Percentiles rank a stretch among this genome's conserved stretches.
These are phyloP conservation scores for Lasioglossum albipes DNA, from an alignment of 1,140 invertebrate genomes.

Conservation along the genomic window DNA sequence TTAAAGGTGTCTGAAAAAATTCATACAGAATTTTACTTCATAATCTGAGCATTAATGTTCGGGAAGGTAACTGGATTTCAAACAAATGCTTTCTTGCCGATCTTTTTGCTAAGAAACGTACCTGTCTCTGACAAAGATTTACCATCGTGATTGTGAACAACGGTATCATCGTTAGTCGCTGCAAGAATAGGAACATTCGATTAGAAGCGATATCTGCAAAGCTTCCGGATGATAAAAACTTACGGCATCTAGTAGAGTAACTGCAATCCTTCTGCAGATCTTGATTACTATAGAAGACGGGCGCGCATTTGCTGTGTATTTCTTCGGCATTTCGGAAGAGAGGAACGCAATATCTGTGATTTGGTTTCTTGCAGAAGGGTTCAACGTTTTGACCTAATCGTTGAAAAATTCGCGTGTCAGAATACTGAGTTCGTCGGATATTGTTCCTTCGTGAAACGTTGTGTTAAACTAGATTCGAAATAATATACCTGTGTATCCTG, in stretches of 20 bases:
- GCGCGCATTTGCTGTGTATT: constrained; percentile 62
- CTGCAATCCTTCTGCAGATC: constrained; percentile 55
- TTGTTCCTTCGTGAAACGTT: too few species aligned
- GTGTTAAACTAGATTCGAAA: neutral
- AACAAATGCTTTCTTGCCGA: neutral
- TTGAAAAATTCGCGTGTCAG: neutral
- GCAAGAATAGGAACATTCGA: constrained; percentile 30
- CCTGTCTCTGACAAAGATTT: constrained; percentile 20
- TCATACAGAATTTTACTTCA: too few species aligned
- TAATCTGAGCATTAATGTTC: too few species aligned
- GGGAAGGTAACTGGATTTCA: too few species aligned
- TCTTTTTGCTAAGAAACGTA: constrained; percentile 13
- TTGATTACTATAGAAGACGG: constrained; percentile 58
- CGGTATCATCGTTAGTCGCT: constrained; percentile 55
- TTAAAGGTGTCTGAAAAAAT: too few species aligned
- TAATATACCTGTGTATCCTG: constrained; percentile 60
- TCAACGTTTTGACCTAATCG: constrained; percentile 65
- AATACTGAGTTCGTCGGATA: neutral
- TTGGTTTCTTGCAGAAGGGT: constrained; percentile 62
- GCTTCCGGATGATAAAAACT: constrained; percentile 42
- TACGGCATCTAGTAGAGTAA: constrained; percentile 65
- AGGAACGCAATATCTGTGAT: constrained; percentile 44
- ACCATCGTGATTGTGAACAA: constrained; percentile 37
- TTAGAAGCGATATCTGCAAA: too few species aligned
- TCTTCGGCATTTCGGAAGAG: constrained; percentile 33